phyloP scores from a whole-genome alignment of 2,113 vertebrate species.

The Motacilla alba region DNA sequence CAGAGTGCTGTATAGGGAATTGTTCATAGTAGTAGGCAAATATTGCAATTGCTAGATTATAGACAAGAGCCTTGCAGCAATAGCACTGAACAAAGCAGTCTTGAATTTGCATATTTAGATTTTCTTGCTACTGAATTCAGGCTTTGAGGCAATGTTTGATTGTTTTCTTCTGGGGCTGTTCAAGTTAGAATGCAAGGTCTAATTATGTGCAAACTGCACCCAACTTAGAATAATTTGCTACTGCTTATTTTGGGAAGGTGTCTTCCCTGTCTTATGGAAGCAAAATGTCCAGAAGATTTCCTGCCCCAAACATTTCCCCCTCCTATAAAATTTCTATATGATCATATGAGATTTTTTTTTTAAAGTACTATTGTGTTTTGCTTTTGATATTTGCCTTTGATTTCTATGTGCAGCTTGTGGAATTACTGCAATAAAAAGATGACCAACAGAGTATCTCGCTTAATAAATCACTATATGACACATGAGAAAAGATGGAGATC shows the following conservation, averaged over 20 bases:
- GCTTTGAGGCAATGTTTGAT: neutral
- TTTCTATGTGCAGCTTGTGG: accelerated
- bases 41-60: slow-evolving; percentile 35
- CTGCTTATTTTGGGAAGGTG: neutral
- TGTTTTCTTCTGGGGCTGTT: neutral
- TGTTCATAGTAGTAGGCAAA: slow-evolving; percentile 1
- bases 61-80: slow-evolving; percentile 21
- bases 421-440: neutral
- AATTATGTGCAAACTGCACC: neutral
- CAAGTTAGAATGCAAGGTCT: neutral
- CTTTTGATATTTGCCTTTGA: neutral
- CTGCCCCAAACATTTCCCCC: neutral
- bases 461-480: neutral
- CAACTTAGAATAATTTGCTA: neutral
- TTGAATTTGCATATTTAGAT: slow-evolving; percentile 21
- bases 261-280: neutral
- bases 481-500: neutral
- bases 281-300: neutral
- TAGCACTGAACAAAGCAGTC: neutral
- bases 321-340: neutral
- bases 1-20: neutral
- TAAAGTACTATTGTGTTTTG: neutral
- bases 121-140: neutral
- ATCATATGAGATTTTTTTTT: neutral
- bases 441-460: neutral